Evolutionary conservation across 2,888 invertebrate genomes (phyloP).

Genomic region (Latrodectus elegans): DNA sequence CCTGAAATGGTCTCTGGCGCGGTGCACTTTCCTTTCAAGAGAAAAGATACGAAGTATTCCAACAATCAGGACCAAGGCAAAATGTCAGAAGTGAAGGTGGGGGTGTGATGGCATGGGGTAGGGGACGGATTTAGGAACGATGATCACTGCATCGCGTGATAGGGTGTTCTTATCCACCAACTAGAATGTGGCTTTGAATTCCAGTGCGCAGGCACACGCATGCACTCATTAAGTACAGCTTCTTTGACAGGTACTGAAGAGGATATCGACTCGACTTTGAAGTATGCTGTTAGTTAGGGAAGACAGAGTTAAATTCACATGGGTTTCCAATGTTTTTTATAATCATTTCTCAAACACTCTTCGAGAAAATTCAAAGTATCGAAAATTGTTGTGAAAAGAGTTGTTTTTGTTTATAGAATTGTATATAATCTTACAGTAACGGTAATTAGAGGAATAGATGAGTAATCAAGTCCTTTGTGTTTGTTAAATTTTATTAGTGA

Average conservation of each 20-base stretch:
- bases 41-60: no score
- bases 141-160: slow-evolving; percentile 54
- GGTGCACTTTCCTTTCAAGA: no score
- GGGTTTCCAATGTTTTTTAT: background rate
- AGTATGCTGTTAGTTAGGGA: background rate
- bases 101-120: background rate
- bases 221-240: background rate
- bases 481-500: no score
- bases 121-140: slow-evolving; percentile 4
- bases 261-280: slow-evolving; percentile 26
- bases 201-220: slow-evolving; percentile 11
- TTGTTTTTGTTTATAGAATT: no score
- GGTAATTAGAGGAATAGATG: no score
- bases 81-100: slow-evolving; percentile 44
- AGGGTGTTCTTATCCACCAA: slow-evolving; percentile 25
- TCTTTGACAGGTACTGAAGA: slow-evolving; percentile 5
- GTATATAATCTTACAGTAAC: no score
- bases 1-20: background rate
- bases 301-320: background rate
- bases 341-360: no score
- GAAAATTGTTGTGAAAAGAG: no score
- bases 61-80: slow-evolving; percentile 19
- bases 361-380: background rate
- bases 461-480: no score
- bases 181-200: slow-evolving; percentile 35